Conservation (phyloP, 2,888 invertebrate species). For the Lypha dubia region DNA sequence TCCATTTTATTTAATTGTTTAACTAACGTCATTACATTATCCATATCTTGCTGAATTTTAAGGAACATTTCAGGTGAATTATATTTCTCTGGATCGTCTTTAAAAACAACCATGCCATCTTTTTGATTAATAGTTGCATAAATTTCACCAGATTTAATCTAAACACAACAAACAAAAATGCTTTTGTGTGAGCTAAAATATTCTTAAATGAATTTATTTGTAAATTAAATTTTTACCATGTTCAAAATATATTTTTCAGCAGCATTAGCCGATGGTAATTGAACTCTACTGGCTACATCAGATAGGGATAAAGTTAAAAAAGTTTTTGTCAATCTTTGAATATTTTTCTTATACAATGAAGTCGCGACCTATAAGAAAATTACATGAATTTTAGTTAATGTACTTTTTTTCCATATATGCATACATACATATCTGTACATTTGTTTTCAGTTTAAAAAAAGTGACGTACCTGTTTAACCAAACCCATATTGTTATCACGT, state of each 20-base stretch:
- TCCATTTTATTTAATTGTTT: slow-evolving; percentile 96
- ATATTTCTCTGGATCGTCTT: slow-evolving; percentile 97
- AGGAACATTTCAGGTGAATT: slow-evolving; percentile 94
- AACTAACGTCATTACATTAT: slow-evolving; percentile 93
- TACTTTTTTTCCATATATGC: neutral
- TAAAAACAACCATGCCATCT: slow-evolving; percentile 98
- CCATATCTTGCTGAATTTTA: slow-evolving; percentile 93
- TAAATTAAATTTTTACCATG: slow-evolving; percentile 88
- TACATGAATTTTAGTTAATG: neutral
- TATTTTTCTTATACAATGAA: slow-evolving; percentile 97
- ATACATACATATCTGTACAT: neutral
- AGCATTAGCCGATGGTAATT: slow-evolving; percentile 91
- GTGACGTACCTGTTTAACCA: slow-evolving; percentile 88
- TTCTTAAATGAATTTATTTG: neutral
- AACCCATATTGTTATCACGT: slow-evolving; percentile 90
- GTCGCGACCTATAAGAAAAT: slow-evolving; percentile 87
- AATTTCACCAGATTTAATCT: slow-evolving; percentile 98
- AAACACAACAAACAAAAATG: neutral
- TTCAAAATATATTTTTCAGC: slow-evolving; percentile 97
- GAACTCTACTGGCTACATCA: slow-evolving; percentile 91
- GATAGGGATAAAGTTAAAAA: slow-evolving; percentile 88
- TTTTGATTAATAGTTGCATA: slow-evolving; percentile 98
- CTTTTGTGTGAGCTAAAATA: neutral
- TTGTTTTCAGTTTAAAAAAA: neutral
- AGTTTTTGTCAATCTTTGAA: slow-evolving; percentile 95